Base-by-base conservation (phyloP, 2,113 vertebrate genomes). In the Salvator merianae region DNA sequence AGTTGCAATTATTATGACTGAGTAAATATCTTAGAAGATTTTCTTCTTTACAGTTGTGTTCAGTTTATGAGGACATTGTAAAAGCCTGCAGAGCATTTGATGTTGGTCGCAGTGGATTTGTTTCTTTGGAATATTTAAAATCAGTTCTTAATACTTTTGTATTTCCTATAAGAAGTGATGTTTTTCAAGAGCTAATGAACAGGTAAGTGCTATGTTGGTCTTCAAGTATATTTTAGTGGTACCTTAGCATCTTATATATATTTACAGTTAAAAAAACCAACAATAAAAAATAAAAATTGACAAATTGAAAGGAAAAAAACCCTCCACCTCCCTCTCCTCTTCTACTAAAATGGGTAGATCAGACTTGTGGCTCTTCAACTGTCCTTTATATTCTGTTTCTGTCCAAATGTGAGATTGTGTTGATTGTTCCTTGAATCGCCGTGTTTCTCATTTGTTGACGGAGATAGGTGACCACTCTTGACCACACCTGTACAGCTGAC, bases 161-260 rank as follows among this genome's bases (percentile, higher is more conserved):
- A 55, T 96, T 95, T 92, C 93, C 86, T 63, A 90, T 97, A 84
- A 94, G 93, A 65, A 95, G 91, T 85, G 93, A 86, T 86, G 89
- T 91, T 90, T 97, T 97, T 88, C 94, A 96, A 83, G 92, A 94
- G 91, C 86, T 97, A 92, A 96, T 96, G 94, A 96, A 89, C 89
- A 95, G 95, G 95, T 97, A 94, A 95, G 94, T 90, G 53, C 81
- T 77, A 26, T 30, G 7, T 77, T 90, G 88, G 92, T 91, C 55
- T 92, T 89, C 88, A 59, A 87, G 81, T 43, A 7, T 55, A 71
- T 83, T 78, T 77, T 34, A 86, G 70, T 1, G 13, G n/a, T 36
- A 78, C 91, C 86, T 47, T 47, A 47, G 43, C 10, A 47, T 47
- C 43, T 47, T 47, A n/a, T n/a, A n/a, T n/a, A n/a, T n/a, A n/a